Evolutionary conservation across 2,113 vertebrate genomes (phyloP).

Genomic region (Atherinomorus stipes): DNA sequence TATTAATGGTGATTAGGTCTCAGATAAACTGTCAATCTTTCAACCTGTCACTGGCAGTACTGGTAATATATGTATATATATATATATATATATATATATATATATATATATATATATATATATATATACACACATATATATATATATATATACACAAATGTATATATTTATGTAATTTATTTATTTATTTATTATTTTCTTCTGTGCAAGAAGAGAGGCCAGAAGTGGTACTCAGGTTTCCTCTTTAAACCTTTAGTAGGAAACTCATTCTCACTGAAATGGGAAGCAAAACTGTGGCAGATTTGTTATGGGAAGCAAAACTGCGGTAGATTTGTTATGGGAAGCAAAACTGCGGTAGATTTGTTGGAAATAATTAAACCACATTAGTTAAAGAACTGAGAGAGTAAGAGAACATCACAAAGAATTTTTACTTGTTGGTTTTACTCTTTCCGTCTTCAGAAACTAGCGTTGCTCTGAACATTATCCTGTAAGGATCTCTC

Average conservation of each 20-base stretch:
- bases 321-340: no score
- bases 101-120: no score
- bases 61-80: no score
- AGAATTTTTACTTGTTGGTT: neutral
- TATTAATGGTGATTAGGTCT: neutral
- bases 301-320: no score
- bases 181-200: no score
- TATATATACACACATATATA: no score
- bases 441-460: neutral
- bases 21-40: constrained; percentile 12
- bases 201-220: constrained; percentile 3
- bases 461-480: neutral
- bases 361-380: constrained; percentile 52
- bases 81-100: no score
- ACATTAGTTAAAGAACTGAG: constrained; percentile 1
- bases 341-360: constrained; percentile 8
- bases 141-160: no score
- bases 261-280: constrained; percentile 26
- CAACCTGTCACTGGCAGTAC: no score
- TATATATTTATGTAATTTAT: no score
- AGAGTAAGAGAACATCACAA: neutral
- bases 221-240: neutral
- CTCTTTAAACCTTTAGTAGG: constrained; percentile 29
- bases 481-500: neutral
- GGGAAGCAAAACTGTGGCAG: no score